Evolutionary conservation across 2,797 vertebrate species (phyloP).

Genomic region (Vespertilio murinus): DNA sequence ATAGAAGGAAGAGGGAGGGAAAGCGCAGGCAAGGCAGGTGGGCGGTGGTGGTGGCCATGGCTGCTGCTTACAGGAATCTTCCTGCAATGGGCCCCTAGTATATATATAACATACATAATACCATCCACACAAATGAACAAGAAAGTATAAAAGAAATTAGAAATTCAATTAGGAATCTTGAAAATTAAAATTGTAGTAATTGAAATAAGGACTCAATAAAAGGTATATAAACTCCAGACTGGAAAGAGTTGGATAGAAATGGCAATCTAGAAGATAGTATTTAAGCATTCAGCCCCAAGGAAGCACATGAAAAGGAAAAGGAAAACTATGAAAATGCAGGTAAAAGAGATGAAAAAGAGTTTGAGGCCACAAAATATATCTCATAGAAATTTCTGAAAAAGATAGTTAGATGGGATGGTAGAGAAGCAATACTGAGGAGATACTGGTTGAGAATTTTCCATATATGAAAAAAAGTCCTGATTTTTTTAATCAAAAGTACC

Average conservation of each 20-base stretch:
- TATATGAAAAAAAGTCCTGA: not conserved
- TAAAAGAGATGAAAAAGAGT: conserved; percentile 49
- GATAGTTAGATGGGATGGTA: not conserved
- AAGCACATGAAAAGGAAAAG: conserved; percentile 71
- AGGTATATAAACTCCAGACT: not conserved
- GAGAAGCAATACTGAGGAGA: not conserved
- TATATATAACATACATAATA: not conserved
- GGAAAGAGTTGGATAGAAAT: not conserved
- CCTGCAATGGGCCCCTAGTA: too few species aligned
- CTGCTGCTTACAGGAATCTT: too few species aligned
- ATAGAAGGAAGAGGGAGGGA: too few species aligned
- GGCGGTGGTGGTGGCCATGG: too few species aligned
- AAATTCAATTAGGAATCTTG: not conserved
- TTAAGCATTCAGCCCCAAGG: conserved; percentile 81
- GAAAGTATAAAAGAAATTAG: conserved; percentile 10
- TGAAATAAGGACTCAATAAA: not conserved
- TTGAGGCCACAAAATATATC: not conserved
- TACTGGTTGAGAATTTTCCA: not conserved
- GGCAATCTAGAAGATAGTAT: not conserved
- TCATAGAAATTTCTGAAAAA: not conserved
- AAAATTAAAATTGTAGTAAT: not conserved
- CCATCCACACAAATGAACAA: not conserved
- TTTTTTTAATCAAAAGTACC: not conserved
- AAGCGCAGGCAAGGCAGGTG: too few species aligned
- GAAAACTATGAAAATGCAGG: not conserved